Conservation (phyloP, 2,797 vertebrate species). For the Cryptoprocta ferox region DNA sequence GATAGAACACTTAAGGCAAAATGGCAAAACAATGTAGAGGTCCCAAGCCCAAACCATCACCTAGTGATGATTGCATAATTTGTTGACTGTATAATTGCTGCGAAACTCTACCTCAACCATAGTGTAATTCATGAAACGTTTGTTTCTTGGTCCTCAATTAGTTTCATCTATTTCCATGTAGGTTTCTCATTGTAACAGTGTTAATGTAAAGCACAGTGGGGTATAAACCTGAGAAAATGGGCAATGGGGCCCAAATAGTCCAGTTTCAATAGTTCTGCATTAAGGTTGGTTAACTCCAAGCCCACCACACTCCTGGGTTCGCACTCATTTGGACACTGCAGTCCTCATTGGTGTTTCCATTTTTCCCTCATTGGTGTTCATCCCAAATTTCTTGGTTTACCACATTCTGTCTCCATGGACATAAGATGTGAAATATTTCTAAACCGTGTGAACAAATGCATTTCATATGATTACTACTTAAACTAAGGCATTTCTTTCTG, state of each 20-base stretch:
- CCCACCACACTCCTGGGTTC: background rate
- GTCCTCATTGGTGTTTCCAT: background rate
- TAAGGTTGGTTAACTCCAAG: background rate
- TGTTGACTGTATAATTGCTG: background rate
- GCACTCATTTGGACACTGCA: too few species aligned
- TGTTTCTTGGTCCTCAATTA: background rate
- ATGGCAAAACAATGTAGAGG: background rate
- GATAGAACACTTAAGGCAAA: background rate
- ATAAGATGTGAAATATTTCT: background rate
- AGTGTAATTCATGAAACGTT: background rate
- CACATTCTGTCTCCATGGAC: background rate
- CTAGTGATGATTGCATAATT: background rate
- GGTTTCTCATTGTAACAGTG: background rate
- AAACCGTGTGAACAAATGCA: background rate
- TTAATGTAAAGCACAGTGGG: background rate
- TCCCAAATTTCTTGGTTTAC: background rate
- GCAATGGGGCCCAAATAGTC: background rate
- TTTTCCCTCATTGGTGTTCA: background rate
- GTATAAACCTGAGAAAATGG: background rate
- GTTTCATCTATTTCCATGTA: background rate
- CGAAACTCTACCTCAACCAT: background rate
- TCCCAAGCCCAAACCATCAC: background rate
- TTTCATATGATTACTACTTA: slow-evolving; percentile 45
- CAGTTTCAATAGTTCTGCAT: accelerated
- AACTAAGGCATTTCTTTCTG: slow-evolving; percentile 11